A percentile compares a stretch with the other conserved stretches of the same genome.
Conservation (phyloP, 1,140 invertebrate genomes). For the Cheumatopsyche charites region DNA sequence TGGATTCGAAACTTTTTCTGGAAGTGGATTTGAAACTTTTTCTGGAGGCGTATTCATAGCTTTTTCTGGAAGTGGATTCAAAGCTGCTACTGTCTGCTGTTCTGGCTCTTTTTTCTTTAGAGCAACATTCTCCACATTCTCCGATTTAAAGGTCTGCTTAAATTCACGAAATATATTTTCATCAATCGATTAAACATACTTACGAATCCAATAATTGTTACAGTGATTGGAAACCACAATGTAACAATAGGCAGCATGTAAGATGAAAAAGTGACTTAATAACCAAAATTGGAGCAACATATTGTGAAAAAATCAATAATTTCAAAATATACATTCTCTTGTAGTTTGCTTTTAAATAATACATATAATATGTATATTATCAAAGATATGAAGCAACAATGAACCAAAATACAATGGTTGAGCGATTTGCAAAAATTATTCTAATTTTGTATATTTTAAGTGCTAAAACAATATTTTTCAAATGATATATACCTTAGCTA, state of each 20-base stretch:
- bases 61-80: not conserved
- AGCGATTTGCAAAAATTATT: no score
- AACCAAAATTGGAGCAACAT: not conserved
- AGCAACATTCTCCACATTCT: not conserved
- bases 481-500: conserved; percentile 62
- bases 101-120: not conserved
- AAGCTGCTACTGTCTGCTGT: not conserved
- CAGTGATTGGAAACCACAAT: conserved; percentile 17
- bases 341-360: not conserved
- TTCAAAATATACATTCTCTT: not conserved
- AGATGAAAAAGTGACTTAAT: conserved; percentile 32
- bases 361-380: not conserved
- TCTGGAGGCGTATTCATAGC: not conserved
- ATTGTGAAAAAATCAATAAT: not conserved
- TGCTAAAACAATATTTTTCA: not conserved
- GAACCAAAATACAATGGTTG: no score
- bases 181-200: not conserved
- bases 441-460: not conserved
- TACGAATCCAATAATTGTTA: conserved; percentile 4
- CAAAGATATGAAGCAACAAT: no score
- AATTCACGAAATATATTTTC: not conserved
- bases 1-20: not conserved
- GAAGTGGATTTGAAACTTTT: not conserved
- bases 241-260: conserved; percentile 42
- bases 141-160: not conserved